Base-by-base conservation (phyloP, 2,888 invertebrate species). In the Mechanitis mazaeus region DNA sequence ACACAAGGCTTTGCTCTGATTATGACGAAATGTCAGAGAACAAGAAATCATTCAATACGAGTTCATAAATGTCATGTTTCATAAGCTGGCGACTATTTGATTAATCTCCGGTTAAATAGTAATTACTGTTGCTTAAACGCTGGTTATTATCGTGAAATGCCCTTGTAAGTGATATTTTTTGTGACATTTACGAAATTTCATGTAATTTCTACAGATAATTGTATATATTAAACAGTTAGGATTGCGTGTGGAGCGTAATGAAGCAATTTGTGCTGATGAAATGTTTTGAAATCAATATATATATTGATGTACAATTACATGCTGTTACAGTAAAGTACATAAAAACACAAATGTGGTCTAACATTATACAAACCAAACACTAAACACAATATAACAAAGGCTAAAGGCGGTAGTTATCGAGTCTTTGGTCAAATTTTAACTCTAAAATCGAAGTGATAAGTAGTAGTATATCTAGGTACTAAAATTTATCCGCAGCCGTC, bases 401-500 rank as follows among this genome's bases (percentile, higher is more conserved):
- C 20, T n/a, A 33, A 45, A n/a, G 20, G 11, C 45, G 59, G 56
- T 45, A 56, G 56, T 59, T 58, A 59, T 31, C 20, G 54, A 31
- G 42, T 42, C 38, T 33, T 35, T 47, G 28, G 46, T 54, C 55
- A 64, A 64, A 64, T 64, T 64, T 20, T 54, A 33, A 56, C 58
- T 54, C 46, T 59, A 66, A 64, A 57, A 66, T 64, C 64, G 58
- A 54, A 61, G 64, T 64, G 59, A 64, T 66, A 66, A 64, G 60
- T 66, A 64, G 62, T 66, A 66, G 53, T 56, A 56, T 33, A 46
- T 53, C 11, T 63, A 65, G 69, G 69, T 69, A 68, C 68, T 71
- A 62, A 71, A 69, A 69, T 68, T 67, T 64, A 67, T 58, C 68
- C 61, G 62, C 67, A 68, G 63, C 56, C 60, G 69, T 60, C 59